Evolutionary conservation across 2,113 vertebrate genomes (phyloP), one percentile per base, ranked within the genome.

Genomic region (Rhineura floridana): DNA sequence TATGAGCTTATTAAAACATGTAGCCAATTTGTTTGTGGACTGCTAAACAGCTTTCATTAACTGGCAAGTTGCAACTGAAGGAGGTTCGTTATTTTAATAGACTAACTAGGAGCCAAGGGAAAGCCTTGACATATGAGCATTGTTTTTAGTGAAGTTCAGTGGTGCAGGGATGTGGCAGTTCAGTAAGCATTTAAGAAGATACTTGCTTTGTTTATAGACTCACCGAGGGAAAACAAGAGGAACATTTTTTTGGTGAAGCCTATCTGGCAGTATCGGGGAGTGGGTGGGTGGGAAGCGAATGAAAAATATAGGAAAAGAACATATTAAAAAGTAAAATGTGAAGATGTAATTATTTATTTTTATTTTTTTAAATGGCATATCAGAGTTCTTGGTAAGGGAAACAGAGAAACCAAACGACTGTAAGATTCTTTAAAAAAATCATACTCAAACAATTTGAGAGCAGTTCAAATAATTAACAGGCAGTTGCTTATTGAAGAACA

Each of bases 391-490:
- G 77, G 86, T 59, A 88, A 89, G 55, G 42, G 33, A 94, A 89
- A 65, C 87, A 87, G 70, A 93, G 15, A 80, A 91, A 76, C 59
- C 2, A 90, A 95, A 90, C 86, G 86, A 75, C 72, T 94, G 88
- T 39, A 83, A 84, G 84, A 25, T 87, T 86, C 90, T 91, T 89
- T n/a, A 2, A 9, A 19, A 55, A 73, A 92, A 94, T 85, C 3
- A 5, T 4, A 33, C 44, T 25, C 67, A 92, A 91, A 91, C n/a
- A 93, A 44, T 91, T 82, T 91, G 89, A 80, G 77, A 96, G 76
- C 83, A 85, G 42, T 94, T 95, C 86, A 94, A 78, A 84, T 91
- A 96, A 96, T 96, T 96, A 96, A 90, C 69, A 93, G 70, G 76
- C 88, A 93, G 86, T 90, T 94, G 81, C 36, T 93, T 87, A 94